These are phyloP conservation scores for Cartodere bifasciata DNA, from an alignment of 2,888 invertebrate species.

Conservation along the genomic window DNA sequence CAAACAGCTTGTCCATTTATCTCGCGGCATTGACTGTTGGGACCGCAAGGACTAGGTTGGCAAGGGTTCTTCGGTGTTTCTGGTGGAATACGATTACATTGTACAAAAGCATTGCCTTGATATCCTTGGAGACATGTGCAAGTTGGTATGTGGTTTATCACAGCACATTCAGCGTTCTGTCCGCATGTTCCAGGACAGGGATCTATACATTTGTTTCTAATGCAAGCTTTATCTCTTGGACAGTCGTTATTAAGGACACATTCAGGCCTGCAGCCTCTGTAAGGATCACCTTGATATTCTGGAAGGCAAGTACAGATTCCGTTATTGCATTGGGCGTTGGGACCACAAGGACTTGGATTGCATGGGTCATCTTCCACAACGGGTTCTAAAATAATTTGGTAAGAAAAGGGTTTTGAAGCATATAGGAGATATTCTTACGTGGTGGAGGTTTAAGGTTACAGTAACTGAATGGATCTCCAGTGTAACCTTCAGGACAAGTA, in stretches of 20 bases:
- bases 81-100: slow-evolving; percentile 39
- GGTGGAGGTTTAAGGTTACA: slow-evolving; percentile 30
- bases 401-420: too few relatives aligned
- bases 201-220: slow-evolving; percentile 37
- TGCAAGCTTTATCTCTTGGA: slow-evolving; percentile 32
- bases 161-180: slow-evolving; percentile 37
- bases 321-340: slow-evolving; percentile 53
- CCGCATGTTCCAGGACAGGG: slow-evolving; percentile 41
- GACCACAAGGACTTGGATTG: slow-evolving; percentile 51
- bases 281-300: slow-evolving; percentile 35
- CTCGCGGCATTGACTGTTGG: slow-evolving; percentile 47
- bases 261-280: slow-evolving; percentile 37
- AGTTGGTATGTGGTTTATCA: slow-evolving; percentile 33
- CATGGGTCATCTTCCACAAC: slow-evolving; percentile 39
- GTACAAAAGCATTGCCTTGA: slow-evolving; percentile 31
- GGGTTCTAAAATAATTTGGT: slow-evolving; percentile 16
- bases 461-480: slow-evolving; percentile 43
- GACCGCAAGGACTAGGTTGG: slow-evolving; percentile 58
- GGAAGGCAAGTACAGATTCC: slow-evolving; percentile 34
- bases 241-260: slow-evolving; percentile 38
- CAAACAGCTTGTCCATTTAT: slow-evolving; percentile 55
- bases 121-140: slow-evolving; percentile 26
- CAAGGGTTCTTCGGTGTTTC: slow-evolving; percentile 39
- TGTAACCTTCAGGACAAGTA: slow-evolving; percentile 45
- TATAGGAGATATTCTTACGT: slow-evolving; percentile 13